Conservation (phyloP, 2,113 vertebrate genomes). For the Microcebus murinus region DNA sequence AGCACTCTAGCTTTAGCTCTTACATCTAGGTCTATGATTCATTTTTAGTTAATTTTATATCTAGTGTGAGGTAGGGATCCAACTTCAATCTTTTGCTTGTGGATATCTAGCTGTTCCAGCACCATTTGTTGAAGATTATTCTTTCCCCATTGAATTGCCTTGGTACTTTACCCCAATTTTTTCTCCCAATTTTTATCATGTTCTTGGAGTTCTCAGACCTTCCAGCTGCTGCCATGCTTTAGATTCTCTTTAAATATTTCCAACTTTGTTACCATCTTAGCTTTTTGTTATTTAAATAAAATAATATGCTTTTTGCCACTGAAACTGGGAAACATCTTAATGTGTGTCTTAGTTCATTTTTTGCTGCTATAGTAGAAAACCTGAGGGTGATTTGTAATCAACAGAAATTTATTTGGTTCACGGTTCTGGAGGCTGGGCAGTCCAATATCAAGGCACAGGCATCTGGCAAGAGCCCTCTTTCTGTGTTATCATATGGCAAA, state of each 20-base stretch:
- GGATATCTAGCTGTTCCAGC: background rate
- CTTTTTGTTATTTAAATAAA: conserved; percentile 17
- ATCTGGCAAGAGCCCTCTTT: background rate
- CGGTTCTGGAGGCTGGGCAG: background rate
- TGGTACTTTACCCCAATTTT: background rate
- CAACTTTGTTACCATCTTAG: background rate
- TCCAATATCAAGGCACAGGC: background rate
- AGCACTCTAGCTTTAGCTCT: background rate
- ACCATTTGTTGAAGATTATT: background rate
- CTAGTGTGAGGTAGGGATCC: background rate
- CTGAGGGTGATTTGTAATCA: background rate
- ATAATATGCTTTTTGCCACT: background rate
- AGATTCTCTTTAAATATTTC: background rate
- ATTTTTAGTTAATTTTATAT: background rate
- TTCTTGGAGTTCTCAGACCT: background rate
- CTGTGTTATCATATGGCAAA: background rate
- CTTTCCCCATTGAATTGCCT: background rate
- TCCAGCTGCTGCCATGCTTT: background rate
- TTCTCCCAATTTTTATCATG: background rate
- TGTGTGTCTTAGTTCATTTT: background rate
- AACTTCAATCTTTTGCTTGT: background rate
- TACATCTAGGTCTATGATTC: background rate
- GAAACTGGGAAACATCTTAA: background rate
- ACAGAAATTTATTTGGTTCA: background rate
- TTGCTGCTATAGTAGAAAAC: background rate